phyloP scores from a whole-genome alignment of 37 sponge, comb jelly and placozoan species.

The Spongilla lacustris region DNA sequence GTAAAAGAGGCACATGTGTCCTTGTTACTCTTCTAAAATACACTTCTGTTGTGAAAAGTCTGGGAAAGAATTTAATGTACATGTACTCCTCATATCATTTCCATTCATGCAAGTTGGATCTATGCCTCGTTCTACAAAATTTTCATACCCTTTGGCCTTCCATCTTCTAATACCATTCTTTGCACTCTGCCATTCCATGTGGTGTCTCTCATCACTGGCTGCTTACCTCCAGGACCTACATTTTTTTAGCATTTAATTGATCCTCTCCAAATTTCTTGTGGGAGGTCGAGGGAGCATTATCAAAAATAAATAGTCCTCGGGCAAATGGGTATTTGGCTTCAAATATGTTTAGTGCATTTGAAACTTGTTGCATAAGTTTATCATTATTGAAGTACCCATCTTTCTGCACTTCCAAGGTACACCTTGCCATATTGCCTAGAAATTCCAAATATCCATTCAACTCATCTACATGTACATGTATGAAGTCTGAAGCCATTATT shows the following conservation, averaged over 20 bases:
- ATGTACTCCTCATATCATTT: conserved; percentile 34
- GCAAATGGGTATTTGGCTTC: conserved; percentile 3
- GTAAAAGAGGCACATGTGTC: neutral
- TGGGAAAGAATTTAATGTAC: conserved; percentile 4
- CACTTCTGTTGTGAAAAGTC: conserved; percentile 32
- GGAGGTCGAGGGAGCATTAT: conserved; percentile 35
- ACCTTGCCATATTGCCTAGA: conserved; percentile 5
- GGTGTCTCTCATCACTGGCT: conserved; percentile 50
- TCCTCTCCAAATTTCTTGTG: conserved; percentile 2
- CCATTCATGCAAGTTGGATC: conserved; percentile 40
- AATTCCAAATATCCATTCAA: conserved; percentile 13
- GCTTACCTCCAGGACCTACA: conserved; percentile 60
- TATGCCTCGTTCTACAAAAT: conserved; percentile 53
- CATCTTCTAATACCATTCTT: conserved; percentile 23
- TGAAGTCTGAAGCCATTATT: conserved; percentile 37
- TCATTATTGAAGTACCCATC: conserved; percentile 1
- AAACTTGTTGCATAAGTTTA: neutral
- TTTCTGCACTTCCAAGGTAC: neutral
- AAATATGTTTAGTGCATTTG: neutral
- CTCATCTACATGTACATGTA: no score
- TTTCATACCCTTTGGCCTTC: conserved; percentile 30
- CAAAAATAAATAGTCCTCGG: conserved; percentile 11
- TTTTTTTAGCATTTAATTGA: conserved; percentile 35
- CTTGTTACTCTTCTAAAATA: neutral
- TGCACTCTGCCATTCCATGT: conserved; percentile 32